Base-by-base conservation (phyloP, 2,888 invertebrate species). In the Phasia obesa region DNA sequence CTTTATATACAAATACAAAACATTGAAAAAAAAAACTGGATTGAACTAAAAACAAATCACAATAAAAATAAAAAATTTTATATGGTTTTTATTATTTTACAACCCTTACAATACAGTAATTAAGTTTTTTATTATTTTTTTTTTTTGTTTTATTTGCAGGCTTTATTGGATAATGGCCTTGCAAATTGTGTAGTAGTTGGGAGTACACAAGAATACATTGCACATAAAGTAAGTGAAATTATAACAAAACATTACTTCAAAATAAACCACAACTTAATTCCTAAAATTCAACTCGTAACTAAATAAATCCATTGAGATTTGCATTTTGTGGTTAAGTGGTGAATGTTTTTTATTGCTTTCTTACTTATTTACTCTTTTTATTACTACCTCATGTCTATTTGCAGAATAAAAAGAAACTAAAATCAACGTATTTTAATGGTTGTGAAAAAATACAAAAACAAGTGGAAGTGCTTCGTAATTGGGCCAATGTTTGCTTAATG, bases 401-500 rank as follows among this genome's bases (percentile, higher is more conserved):
- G 21, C 2, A 38, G n/a, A 27, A 2, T 11, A 3, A 27, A 31
- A 71, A 57, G 5, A 47, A 21, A 49, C 49, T 49, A 31, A 69
- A 77, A 82, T 78, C 70, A 82, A 47, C 62, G 67, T 55, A 77
- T 67, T 67, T 77, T 62, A 73, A 67, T 57, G 75, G 19, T 17
- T 60, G 15, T 7, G n/a, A 51, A 49, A 19, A 25, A 60, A n/a
- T 51, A 47, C 15, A 47, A 42, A 60, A 17, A 42, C n/a, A 17
- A n/a, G 17, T 5, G n/a, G 0, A 17, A 67, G 25, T 65, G 11
- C 15, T 62, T 60, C 31, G 74, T 75, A 83, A 83, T 83, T 83
- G 78, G 70, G 59, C 78, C 75, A 83, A 70, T 83, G 70, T 83
- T 83, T 83, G 79, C 78, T 60, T 71, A 71, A 79, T 60, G 78